Base-by-base conservation (phyloP, 2,888 invertebrate species). In the Calameuta idolon region DNA sequence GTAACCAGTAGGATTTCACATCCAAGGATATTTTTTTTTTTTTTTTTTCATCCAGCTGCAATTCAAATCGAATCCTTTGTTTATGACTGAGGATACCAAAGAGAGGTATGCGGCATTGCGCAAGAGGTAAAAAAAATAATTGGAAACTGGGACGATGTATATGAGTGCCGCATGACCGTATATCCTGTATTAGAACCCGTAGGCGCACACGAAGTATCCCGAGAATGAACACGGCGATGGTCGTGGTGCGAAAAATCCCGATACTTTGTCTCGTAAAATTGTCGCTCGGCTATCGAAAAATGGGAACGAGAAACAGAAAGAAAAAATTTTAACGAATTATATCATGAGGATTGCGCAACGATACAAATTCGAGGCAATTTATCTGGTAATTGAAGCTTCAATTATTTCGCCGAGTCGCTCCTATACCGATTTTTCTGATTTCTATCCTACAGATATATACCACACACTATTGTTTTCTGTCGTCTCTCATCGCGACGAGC, bases 361-460 rank as follows among this genome's bases (percentile, higher is more conserved):
- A 83, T 85, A 80, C 82, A 88, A 87, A 83, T 85, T 84, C 84
- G 77, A 83, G 81, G 82, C 85, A 84, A 85, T 86, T 84, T 84
- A 84, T 85, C 84, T 81, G 82, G 80, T 86, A 85, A 88, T 87
- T 85, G 84, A 83, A 84, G 86, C 83, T 81, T 85, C 84, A 85
- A 87, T 86, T 84, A 87, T 85, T 85, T 85, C 82, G 78, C 78
- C 78, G 79, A 69, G 40, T 79, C 73, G 73, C 81, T 79, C 80
- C 79, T 82, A 79, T 82, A 79, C 76, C 30, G 79, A 73, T 76
- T 34, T 79, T 77, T 75, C 76, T 78, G 75, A 78, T 76, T 77
- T 76, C 71, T 68, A 34, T 75, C 31, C 68, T 69, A 76, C 75
- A 55, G 2, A 40, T 15, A 40, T 40, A 15, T 15, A 55, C 23